A percentile compares a stretch with the other conserved stretches of the same genome.
phyloP scores from a whole-genome alignment of 2,888 invertebrate genomes.

The Aporophyla nigra region DNA sequence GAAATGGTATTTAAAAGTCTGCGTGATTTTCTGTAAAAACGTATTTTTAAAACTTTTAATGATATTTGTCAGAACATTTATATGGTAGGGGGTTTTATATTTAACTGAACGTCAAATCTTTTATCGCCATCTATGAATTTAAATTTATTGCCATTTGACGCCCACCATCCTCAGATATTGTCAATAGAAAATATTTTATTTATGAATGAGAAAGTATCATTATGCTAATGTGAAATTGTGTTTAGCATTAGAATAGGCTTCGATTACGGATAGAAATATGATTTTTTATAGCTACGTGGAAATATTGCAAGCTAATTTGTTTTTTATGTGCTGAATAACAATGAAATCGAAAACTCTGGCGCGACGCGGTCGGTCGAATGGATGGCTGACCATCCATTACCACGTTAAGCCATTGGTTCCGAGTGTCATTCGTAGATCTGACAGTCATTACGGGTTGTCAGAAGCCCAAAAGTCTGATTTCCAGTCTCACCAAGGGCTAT shows the following conservation, averaged over 20 bases:
- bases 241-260: conserved; percentile 41
- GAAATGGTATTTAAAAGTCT: background rate
- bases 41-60: background rate
- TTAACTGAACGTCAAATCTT: background rate
- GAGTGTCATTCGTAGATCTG: too few species aligned
- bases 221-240: conserved; percentile 33
- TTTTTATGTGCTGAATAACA: background rate
- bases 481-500: too few species aligned
- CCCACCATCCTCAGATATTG: conserved; percentile 25
- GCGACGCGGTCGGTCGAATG: too few species aligned
- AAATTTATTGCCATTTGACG: conserved; percentile 34
- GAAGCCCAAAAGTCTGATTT: too few species aligned
- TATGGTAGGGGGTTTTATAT: background rate
- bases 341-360: background rate
- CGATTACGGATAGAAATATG: conserved; percentile 1
- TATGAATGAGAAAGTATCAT: conserved; percentile 35
- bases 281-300: background rate
- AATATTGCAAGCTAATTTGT: conserved; percentile 6
- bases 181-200: conserved; percentile 26
- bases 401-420: too few species aligned
- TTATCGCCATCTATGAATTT: conserved; percentile 11
- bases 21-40: background rate
- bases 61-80: conserved; percentile 3
- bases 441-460: too few species aligned
- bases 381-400: too few species aligned